These are phyloP conservation scores for Bambusicola thoracicus DNA, from an alignment of 2,113 vertebrate genomes.

Conservation along the genomic window DNA sequence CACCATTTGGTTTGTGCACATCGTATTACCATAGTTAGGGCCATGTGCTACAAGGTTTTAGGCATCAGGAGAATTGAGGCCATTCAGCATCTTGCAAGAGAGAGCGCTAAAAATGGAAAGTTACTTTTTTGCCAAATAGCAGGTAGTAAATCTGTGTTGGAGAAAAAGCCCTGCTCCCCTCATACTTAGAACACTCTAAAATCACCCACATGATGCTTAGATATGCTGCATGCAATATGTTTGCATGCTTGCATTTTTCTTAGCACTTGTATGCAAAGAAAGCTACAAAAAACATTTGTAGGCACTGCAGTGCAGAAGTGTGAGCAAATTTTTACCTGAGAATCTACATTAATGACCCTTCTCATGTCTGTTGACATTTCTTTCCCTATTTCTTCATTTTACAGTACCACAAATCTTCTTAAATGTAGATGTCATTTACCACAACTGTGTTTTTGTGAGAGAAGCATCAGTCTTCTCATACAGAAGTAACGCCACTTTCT, in stretches of 20 bases:
- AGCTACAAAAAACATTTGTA: background rate
- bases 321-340: background rate
- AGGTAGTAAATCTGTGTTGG: background rate
- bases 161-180: background rate
- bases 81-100: slow-evolving; percentile 5
- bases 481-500: background rate
- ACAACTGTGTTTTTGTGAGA: background rate
- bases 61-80: slow-evolving; percentile 9
- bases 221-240: background rate
- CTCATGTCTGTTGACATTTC: background rate
- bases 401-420: background rate
- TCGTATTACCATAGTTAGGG: background rate
- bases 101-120: background rate
- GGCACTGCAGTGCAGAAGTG: background rate
- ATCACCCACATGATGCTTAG: background rate
- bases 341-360: background rate
- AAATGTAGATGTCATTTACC: background rate
- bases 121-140: background rate
- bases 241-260: background rate
- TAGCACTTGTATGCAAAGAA: background rate
- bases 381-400: background rate
- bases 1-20: background rate
- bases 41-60: background rate
- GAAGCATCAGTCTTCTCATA: background rate
- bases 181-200: background rate